A percentile compares a stretch with the other conserved stretches of the same genome.
phyloP scores from a whole-genome alignment of 2,888 invertebrate species.

The Dione vanillae region DNA sequence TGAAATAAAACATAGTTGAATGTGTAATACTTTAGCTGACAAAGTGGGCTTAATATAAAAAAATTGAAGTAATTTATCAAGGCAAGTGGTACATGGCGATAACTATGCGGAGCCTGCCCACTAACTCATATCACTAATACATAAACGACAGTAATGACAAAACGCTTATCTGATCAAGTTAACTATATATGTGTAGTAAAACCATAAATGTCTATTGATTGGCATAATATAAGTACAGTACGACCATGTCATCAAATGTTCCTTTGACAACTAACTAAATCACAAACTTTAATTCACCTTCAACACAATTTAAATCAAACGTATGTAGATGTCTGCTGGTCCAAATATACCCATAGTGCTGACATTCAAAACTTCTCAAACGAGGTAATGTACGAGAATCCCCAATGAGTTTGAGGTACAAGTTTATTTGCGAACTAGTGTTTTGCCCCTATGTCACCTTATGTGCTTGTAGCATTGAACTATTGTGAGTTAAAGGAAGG shows the following conservation, averaged over 20 bases:
- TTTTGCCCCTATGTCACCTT: not conserved
- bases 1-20: slow-evolving; percentile 12
- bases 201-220: too few relatives aligned
- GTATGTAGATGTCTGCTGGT: slow-evolving; percentile 16
- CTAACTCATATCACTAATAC: not conserved
- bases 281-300: slow-evolving; percentile 19
- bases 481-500: not conserved
- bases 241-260: slow-evolving; percentile 43
- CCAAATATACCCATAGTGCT: slow-evolving; percentile 17
- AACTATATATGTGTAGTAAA: too few relatives aligned
- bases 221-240: slow-evolving; percentile 36
- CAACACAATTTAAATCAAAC: slow-evolving; percentile 19
- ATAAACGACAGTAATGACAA: too few relatives aligned
- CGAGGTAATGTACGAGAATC: slow-evolving; percentile 21
- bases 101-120: not conserved
- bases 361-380: slow-evolving; percentile 21
- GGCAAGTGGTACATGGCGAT: not conserved
- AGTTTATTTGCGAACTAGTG: not conserved
- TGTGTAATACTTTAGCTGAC: not conserved
- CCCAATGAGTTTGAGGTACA: slow-evolving; percentile 16
- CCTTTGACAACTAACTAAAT: slow-evolving; percentile 21
- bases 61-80: slow-evolving; percentile 5
- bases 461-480: not conserved
- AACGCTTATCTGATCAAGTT: too few relatives aligned
- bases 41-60: not conserved